Percentiles rank a stretch among this genome's conserved stretches.
phyloP scores from a whole-genome alignment of 2,113 vertebrate species.

The Corythaixoides concolor region DNA sequence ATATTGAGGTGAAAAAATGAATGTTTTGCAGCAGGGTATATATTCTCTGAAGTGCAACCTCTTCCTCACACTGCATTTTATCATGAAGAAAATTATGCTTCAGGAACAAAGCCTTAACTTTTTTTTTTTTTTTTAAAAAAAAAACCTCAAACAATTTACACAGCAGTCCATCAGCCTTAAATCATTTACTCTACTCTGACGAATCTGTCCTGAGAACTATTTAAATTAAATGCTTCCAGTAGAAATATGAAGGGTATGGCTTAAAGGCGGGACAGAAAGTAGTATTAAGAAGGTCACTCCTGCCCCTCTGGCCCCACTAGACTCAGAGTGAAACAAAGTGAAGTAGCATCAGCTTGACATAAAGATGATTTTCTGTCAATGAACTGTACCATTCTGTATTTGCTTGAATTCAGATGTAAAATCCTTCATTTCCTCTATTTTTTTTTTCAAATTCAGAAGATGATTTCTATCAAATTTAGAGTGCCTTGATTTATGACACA shows the following conservation, averaged over 20 bases:
- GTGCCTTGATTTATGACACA: background rate
- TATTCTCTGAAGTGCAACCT: background rate
- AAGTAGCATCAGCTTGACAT: background rate
- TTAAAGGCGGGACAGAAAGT: background rate
- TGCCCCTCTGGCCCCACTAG: background rate
- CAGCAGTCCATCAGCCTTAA: background rate
- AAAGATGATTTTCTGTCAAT: background rate
- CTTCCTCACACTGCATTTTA: background rate
- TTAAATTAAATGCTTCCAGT: background rate
- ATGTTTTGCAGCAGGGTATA: background rate
- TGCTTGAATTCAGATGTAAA: background rate
- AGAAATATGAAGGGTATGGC: background rate
- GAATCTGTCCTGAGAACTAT: background rate
- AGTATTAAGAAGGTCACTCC: background rate
- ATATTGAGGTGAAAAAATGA: background rate
- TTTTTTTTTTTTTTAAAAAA: background rate
- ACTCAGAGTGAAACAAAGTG: background rate
- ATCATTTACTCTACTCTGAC: background rate
- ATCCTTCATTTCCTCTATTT: background rate
- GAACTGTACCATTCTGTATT: background rate
- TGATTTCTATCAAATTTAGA: background rate
- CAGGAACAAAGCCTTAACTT: background rate
- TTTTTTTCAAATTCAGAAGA: background rate
- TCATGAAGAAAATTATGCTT: background rate
- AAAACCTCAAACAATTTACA: background rate